Evolutionary conservation across 2,888 invertebrate species (phyloP).

Genomic region (Napeogenes inachia): DNA sequence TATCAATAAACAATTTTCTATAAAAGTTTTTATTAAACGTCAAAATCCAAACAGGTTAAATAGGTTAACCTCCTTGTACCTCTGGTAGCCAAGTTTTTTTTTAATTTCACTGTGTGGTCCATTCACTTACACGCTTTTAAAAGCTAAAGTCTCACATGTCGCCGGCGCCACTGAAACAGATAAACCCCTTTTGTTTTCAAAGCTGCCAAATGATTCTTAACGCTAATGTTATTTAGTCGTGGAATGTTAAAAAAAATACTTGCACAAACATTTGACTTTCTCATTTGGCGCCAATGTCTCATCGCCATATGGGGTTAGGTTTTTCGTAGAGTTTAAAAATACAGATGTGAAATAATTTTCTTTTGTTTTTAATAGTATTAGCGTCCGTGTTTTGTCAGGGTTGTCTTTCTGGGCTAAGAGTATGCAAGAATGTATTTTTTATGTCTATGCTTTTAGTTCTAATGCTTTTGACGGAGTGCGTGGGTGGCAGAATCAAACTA

Average conservation of each 20-base stretch:
- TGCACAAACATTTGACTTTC: slow-evolving; percentile 41
- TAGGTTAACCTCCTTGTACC: not conserved
- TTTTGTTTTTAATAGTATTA: not conserved
- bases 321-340: not conserved
- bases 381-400: not conserved
- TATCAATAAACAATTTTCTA: no score
- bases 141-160: not conserved
- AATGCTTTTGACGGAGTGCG: no score
- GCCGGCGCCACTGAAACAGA: slow-evolving; percentile 8
- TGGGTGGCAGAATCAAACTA: no score
- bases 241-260: slow-evolving; percentile 34
- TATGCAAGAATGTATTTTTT: no score
- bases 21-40: no score
- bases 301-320: slow-evolving; percentile 31
- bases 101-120: not conserved
- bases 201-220: slow-evolving; percentile 27
- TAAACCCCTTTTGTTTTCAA: slow-evolving; percentile 31
- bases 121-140: not conserved
- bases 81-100: not conserved
- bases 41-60: not conserved
- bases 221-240: slow-evolving; percentile 27
- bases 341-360: not conserved
- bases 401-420: no score
- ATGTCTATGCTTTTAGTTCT: no score
- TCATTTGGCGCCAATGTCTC: slow-evolving; percentile 45